Percentiles rank a stretch among this genome's conserved stretches.
These are phyloP conservation scores for Polyommatus icarus DNA, from an alignment of 2,888 invertebrate species.

Conservation along the genomic window DNA sequence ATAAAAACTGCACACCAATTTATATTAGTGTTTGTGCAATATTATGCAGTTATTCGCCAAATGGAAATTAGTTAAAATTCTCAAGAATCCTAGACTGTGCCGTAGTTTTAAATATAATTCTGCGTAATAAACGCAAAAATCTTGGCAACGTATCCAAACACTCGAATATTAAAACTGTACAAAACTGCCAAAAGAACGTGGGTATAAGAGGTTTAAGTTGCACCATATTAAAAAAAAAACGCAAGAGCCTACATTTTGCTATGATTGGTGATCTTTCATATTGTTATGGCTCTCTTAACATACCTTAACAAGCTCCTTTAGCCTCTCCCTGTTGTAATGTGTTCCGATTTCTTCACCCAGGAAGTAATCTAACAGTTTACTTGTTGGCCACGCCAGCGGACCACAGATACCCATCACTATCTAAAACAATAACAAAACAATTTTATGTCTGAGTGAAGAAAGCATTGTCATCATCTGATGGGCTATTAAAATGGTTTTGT, in stretches of 20 bases:
- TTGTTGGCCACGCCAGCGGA: constrained; percentile 96
- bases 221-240: not conserved
- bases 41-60: not conserved
- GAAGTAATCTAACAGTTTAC: constrained; percentile 92
- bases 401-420: constrained; percentile 97
- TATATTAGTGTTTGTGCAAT: not conserved
- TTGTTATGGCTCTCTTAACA: not conserved
- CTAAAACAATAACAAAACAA: constrained; percentile 83
- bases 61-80: not conserved
- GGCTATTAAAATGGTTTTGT: not conserved
- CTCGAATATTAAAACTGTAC: constrained; percentile 11
- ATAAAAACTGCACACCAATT: not conserved
- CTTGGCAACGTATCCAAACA: constrained; percentile 22
- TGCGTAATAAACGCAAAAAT: constrained; percentile 26
- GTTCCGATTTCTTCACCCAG: constrained; percentile 99
- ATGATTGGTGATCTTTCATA: not conserved
- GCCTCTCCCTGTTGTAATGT: constrained; percentile 96
- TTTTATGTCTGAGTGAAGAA: not conserved
- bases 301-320: constrained; percentile 97
- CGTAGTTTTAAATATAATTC: constrained; percentile 26
- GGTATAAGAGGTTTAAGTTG: not conserved
- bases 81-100: not conserved
- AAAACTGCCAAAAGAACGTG: not conserved
- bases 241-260: not conserved
- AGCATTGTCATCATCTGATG: not conserved